phyloP scores from a whole-genome alignment of 2,888 invertebrate species.

The Cataglyphis rosenhaueri region DNA sequence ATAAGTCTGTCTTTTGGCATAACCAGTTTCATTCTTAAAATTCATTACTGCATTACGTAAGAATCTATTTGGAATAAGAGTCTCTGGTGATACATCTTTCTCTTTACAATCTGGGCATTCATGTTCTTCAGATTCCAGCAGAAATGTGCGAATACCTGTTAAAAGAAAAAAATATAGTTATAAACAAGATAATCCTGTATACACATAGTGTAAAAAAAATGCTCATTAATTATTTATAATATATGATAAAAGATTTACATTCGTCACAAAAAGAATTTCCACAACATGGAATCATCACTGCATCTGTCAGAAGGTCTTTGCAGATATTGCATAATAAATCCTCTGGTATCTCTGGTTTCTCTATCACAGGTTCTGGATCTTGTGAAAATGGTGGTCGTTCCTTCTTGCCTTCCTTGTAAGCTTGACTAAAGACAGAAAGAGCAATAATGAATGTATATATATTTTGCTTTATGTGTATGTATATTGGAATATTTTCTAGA shows the following conservation, averaged over 20 bases:
- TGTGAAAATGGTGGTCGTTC: conserved; percentile 89
- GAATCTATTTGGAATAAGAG: conserved; percentile 96
- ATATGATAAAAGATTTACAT: conserved; percentile 89
- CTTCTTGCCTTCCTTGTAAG: conserved; percentile 91
- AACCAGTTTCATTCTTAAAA: conserved; percentile 97
- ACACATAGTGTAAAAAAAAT: not conserved
- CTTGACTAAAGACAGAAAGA: conserved; percentile 87
- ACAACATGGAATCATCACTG: conserved; percentile 99
- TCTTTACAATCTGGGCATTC: conserved; percentile 98
- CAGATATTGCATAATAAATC: conserved; percentile 97
- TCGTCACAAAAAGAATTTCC: conserved; percentile 99
- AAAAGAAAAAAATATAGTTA: conserved; percentile 53
- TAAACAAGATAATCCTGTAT: not conserved
- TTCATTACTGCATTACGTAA: conserved; percentile 95
- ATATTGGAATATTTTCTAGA: conserved; percentile 30
- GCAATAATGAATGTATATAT: conserved; percentile 3
- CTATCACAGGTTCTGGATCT: conserved; percentile 86
- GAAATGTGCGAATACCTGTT: conserved; percentile 93
- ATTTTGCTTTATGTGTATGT: conserved; percentile 22
- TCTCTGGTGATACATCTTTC: conserved; percentile 96
- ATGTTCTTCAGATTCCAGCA: conserved; percentile 97
- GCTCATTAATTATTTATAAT: not conserved
- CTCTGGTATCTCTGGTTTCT: conserved; percentile 93
- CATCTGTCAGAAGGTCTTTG: conserved; percentile 96
- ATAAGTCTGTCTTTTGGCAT: conserved; percentile 87